Evolutionary conservation across 2,113 vertebrate genomes (phyloP), one percentile per base, ranked within the genome.

Genomic region (Bubo bubo): DNA sequence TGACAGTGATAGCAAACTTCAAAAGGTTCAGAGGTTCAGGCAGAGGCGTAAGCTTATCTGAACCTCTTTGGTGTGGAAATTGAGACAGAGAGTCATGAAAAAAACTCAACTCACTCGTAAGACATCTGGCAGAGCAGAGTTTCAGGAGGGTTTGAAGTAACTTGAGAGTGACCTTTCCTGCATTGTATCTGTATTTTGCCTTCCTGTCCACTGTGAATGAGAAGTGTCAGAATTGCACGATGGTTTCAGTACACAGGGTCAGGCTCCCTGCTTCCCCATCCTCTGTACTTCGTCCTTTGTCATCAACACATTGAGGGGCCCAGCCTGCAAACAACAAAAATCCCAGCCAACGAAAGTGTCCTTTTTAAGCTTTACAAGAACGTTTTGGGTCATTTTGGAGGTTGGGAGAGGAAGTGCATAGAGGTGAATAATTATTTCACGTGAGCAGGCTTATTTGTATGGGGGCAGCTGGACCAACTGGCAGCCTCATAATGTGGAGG

Each of bases 1-100:
- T 2, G 8, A 60, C 62, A 81, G 60, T 32, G 80, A 79, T 41
- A 64, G 67, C 56, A 91, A 91, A 94, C 86, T 91, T 97, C 91
- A 97, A 95, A 95, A 95, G 39, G 56, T 87, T 96, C 64, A 64
- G 79, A 88, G 86, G 68, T 80, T 93, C 79, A 79, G 86, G 26
- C 47, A 86, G 90, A 80, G 39, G 26, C 15, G 1, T 60, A 68
- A 92, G 79, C 86, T 96, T 95, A 72, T 92, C 76, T 89, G 90
- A 95, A 93, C 83, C 27, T 79, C 88, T 95, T 95, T 91, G 76
- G 64, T 92, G 86, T 86, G 90, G 72, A 97, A 95, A 95, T 86
- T 84, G 79, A 86, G 92, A 81, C 0, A 0, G 47, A 88, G 68
- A 60, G 56, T 72, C 39, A 86, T 28, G 20, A 81, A 85, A 94